A percentile compares a stretch with the other conserved stretches of the same genome.
These are phyloP conservation scores for Cryptoprocta ferox DNA, from an alignment of 2,797 vertebrate genomes.

Conservation along the genomic window DNA sequence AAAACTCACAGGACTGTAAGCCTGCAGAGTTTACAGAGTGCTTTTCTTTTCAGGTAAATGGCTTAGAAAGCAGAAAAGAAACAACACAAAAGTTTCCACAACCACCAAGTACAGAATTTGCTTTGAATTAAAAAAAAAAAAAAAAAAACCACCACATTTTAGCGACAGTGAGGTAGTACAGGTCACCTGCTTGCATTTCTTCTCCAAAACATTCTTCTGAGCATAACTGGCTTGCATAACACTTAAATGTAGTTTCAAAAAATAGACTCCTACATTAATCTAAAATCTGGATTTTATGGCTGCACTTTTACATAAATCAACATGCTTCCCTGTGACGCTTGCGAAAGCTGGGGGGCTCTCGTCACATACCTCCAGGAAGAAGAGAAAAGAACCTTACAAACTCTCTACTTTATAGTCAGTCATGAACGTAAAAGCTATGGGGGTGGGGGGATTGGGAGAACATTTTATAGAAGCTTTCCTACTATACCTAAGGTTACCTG, in stretches of 20 bases:
- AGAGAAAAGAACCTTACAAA: background rate
- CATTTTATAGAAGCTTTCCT: background rate
- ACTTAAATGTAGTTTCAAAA: constrained; percentile 38
- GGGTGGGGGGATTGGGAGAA: background rate
- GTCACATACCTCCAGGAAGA: background rate
- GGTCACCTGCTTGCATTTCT: constrained; percentile 37
- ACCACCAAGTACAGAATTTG: background rate
- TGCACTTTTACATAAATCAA: constrained; percentile 12
- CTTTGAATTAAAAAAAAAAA: constrained; percentile 37
- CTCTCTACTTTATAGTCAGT: background rate
- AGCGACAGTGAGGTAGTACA: constrained; percentile 68
- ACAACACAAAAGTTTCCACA: background rate
- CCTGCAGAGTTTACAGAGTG: background rate
- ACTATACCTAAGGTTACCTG: background rate
- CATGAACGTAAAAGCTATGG: constrained; percentile 4
- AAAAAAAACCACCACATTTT: constrained; percentile 2
- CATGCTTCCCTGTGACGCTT: background rate
- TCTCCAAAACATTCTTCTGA: constrained; percentile 44
- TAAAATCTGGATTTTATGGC: constrained; percentile 14
- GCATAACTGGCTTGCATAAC: background rate
- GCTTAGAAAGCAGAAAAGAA: background rate
- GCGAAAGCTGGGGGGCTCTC: background rate
- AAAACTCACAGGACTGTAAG: background rate
- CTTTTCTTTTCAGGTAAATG: constrained; percentile 5
- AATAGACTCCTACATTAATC: constrained; percentile 21